These are phyloP conservation scores for human DNA, from an alignment of 2,113 vertebrate genomes.

Conservation along the genomic window GRCh38 chr1:203838001-203838500, in stretches of 20 bases:
- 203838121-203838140: background rate
- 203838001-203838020: constrained; percentile 91
- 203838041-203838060: constrained; percentile 71
- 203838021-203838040: constrained; percentile 79
- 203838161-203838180: background rate
- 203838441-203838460: background rate
- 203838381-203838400: background rate
- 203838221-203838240: background rate
- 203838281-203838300: background rate
- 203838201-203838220: background rate
- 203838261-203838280: background rate
- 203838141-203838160: background rate
- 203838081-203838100: accelerated
- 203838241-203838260: background rate
- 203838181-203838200: background rate
- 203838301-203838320: background rate
- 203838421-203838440: background rate
- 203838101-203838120: background rate
- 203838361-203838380: background rate
- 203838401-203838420: background rate
- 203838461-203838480: background rate
- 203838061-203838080: constrained; percentile 82
- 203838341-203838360: background rate
- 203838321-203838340: background rate
- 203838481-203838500: background rate